phyloP scores from a whole-genome alignment of 2,113 vertebrate species.

The Phrynosoma platyrhinos region DNA sequence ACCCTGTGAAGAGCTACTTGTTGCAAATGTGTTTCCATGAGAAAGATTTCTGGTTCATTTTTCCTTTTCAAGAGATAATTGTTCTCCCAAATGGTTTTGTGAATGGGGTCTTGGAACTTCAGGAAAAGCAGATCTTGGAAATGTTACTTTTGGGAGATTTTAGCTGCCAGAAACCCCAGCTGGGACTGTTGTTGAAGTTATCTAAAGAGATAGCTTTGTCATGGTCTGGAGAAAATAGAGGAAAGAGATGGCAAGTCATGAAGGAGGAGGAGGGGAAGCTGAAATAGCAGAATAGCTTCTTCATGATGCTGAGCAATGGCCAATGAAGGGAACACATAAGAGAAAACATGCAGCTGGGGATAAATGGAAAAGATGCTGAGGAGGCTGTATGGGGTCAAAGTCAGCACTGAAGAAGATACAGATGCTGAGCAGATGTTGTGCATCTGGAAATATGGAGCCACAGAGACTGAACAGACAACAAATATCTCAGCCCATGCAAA shows the following conservation, averaged over 20 bases:
- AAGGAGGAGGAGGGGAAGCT: not conserved
- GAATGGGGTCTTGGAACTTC: not conserved
- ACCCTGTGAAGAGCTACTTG: not conserved
- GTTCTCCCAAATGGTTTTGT: not conserved
- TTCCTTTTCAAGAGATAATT: slow-evolving; percentile 4
- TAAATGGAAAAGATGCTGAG: slow-evolving; percentile 1
- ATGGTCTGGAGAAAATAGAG: not conserved
- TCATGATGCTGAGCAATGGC: not conserved
- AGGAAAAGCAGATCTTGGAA: not conserved
- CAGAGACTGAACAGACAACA: slow-evolving; percentile 44
- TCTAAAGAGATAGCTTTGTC: not conserved
- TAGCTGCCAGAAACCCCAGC: not conserved
- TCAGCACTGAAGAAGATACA: not conserved
- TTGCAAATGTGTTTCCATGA: not conserved
- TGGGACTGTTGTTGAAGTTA: not conserved
- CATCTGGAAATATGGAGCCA: slow-evolving; percentile 54
- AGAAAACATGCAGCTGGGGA: slow-evolving; percentile 31
- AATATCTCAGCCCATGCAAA: not conserved
- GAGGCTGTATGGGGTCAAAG: not conserved
- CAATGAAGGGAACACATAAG: not conserved
- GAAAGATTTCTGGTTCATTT: no score
- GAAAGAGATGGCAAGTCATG: not conserved
- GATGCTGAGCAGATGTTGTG: slow-evolving; percentile 53
- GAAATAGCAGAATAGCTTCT: not conserved
- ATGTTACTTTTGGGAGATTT: not conserved